Base-by-base conservation (phyloP, 2,888 invertebrate genomes). In the Sipha maydis region DNA sequence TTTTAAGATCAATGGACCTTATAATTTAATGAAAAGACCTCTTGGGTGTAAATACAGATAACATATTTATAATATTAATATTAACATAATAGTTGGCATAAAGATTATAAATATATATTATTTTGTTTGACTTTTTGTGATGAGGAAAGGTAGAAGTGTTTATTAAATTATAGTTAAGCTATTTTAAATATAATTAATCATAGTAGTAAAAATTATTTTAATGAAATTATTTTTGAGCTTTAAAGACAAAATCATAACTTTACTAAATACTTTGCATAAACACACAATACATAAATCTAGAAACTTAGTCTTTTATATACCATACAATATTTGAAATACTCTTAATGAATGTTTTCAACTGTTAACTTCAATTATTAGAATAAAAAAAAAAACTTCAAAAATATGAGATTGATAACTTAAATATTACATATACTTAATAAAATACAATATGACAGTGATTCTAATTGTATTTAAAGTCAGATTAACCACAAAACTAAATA, bases 141-240 rank as follows among this genome's bases (percentile, higher is more conserved):
- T n/a, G 79, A 28, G 34, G 34, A 19, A 56, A 79, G 9, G n/a
- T 25, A 21, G 21, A n/a, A 34, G 2, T 25, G 61, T 25, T 56
- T 56, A 54, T 79, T 34, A 19, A 79, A 34, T 34, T 31, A 56
- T 31, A 28, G 5, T 79, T 34, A 34, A 61, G n/a, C 79, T n/a
- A 61, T 7, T 79, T 67, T 67, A 7, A 34, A 38, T 21, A 54
- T 41, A 48, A 2, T 69, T 11, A 82, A 4, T n/a, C 28, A 19
- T 48, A 21, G 21, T 11, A 41, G 41, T 67, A 69, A 17, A 41
- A 67, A 34, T 34, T 34, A 34, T 80, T 80, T 8, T 61, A 41
- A n/a, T 69, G 69, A 82, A 69, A 69, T 41, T 17, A 25, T 38
- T 69, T 82, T 83, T 83, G 83, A 83, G 83, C 83, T 73, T 73